These are phyloP conservation scores for Nannoperca australis DNA, from an alignment of 2,797 vertebrate species.

Conservation along the genomic window DNA sequence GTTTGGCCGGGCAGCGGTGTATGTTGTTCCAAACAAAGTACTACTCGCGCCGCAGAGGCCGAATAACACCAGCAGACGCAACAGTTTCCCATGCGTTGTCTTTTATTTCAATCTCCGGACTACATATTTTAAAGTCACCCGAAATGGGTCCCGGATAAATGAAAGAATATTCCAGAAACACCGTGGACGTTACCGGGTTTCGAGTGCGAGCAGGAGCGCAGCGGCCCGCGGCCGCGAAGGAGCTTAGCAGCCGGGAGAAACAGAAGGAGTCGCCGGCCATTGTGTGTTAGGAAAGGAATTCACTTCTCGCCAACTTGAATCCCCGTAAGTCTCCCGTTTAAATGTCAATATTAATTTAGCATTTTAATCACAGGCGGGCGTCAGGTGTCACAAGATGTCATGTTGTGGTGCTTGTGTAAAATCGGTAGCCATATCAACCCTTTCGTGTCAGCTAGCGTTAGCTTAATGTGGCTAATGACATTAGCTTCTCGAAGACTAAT, in stretches of 20 bases:
- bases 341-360: fast-evolving
- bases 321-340: conserved; percentile 46
- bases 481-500: conserved; percentile 45
- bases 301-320: conserved; percentile 3
- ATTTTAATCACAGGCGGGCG: not conserved
- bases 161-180: conserved; percentile 74
- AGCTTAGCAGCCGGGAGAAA: conserved; percentile 70
- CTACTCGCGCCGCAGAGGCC: conserved; percentile 48
- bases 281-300: conserved; percentile 52
- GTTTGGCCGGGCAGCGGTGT: conserved; percentile 46
- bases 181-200: conserved; percentile 66
- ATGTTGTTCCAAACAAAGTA: conserved; percentile 74
- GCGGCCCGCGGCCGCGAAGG: conserved; percentile 76
- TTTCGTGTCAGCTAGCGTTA: conserved; percentile 52
- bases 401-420: conserved; percentile 24
- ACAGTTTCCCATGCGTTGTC: not conserved
- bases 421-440: not conserved
- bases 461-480: conserved; percentile 70
- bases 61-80: conserved; percentile 32
- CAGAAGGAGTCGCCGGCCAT: conserved; percentile 61
- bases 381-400: conserved; percentile 39
- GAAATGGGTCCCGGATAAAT: conserved; percentile 84
- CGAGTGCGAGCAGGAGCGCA: conserved; percentile 57
- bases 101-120: not conserved
- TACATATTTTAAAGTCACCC: not conserved